Evolutionary conservation across 2,888 invertebrate genomes (phyloP), one percentile per base, ranked within the genome.

Genomic region (Scaptomyza cyrtandrae): DNA sequence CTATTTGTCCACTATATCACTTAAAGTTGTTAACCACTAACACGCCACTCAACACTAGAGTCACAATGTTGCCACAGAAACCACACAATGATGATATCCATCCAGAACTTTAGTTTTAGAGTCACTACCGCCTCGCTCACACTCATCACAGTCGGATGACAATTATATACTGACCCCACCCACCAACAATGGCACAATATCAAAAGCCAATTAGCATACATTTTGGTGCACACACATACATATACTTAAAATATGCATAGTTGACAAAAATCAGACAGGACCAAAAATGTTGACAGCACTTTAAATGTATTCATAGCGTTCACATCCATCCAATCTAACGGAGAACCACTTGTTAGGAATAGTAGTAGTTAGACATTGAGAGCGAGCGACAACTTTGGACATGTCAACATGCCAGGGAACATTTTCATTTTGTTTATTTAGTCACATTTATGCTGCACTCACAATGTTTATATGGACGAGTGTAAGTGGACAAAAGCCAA

Each of bases 191-290:
- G 65, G 79, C 59, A 79, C 68, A 82, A 75, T 81, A 84, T 88
- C 86, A 81, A 84, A 88, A 84, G 85, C 89, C 85, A 85, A 85
- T 85, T 85, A 85, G 85, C 85, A 85, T 88, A 85, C 81, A 88
- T 88, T 88, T 88, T 66, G 72, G 62, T 43, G 43, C 69, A 60
- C 31, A 50, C 33, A 43, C 14, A 52, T 10, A 31, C 14, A 45
- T 2, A 33, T 10, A 11, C 11, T 43, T 0, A 5, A 24, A 24
- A 24, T 44, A 50, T 13, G 19, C 16, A 46, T 19, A 37, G 67
- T 68, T 74, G 73, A 67, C 71, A 66, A 69, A 83, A 80, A 81
- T 86, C 81, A 86, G 86, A 84, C 81, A 71, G 80, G 81, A 69
- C 68, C 55, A 64, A 86, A 85, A 86, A 76, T 85, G 71, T 84